Conservation (phyloP, 2,797 vertebrate genomes). For the Calcarius lapponicus region DNA sequence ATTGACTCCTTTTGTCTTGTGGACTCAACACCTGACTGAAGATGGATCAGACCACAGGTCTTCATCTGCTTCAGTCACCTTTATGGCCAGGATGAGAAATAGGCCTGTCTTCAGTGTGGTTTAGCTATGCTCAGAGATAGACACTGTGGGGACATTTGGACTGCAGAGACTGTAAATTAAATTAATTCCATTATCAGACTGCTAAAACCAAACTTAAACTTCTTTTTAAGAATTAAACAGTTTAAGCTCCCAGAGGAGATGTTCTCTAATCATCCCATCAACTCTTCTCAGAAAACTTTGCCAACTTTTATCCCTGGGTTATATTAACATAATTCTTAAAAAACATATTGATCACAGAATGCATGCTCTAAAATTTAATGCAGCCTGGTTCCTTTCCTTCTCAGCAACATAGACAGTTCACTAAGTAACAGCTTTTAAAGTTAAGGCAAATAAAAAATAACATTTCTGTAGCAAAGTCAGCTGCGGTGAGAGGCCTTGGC, state of each 20-base stretch:
- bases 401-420: background rate
- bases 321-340: background rate
- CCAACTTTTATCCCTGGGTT: background rate
- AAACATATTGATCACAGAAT: background rate
- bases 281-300: background rate
- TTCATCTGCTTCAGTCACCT: background rate
- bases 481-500: background rate
- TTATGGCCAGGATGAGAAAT: background rate
- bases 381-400: background rate
- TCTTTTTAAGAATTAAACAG: background rate
- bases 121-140: background rate
- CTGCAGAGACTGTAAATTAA: background rate
- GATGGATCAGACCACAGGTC: background rate
- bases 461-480: background rate
- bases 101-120: background rate
- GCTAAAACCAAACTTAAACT: background rate
- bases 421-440: background rate
- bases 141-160: background rate
- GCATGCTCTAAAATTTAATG: background rate
- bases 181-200: background rate
- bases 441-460: background rate
- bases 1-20: background rate
- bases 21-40: background rate
- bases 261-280: background rate
- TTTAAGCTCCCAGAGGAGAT: background rate